phyloP scores from a whole-genome alignment of 2,797 vertebrate species.

The Sylvia borin region DNA sequence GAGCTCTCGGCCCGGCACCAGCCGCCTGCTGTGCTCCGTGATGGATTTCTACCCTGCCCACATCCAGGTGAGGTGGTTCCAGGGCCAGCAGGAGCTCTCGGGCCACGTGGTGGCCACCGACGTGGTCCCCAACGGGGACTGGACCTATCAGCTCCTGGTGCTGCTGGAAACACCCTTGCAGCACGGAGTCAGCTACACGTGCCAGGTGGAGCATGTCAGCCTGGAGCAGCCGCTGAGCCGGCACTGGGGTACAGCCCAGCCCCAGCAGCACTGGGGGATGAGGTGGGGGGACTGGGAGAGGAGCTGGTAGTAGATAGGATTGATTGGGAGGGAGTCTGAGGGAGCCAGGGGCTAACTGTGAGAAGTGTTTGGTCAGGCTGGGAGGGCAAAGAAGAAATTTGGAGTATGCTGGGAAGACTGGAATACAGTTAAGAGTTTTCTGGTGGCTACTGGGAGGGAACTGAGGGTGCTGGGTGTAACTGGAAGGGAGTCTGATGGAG shows the following conservation, averaged over 20 bases:
- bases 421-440: neutral
- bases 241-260: neutral
- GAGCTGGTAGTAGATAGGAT: neutral
- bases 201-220: neutral
- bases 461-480: neutral
- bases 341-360: neutral
- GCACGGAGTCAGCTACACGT: neutral
- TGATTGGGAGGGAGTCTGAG: neutral
- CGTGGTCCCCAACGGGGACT: neutral
- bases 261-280: rapidly evolving
- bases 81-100: neutral
- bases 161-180: rapidly evolving
- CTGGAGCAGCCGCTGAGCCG: neutral
- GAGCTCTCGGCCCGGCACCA: neutral
- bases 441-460: neutral
- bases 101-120: neutral
- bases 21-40: neutral
- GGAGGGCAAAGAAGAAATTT: neutral
- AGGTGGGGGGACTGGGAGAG: too few relatives aligned
- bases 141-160: neutral
- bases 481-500: neutral
- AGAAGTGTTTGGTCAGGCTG: neutral
- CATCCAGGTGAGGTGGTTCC: neutral
- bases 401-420: neutral
- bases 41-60: neutral